These are phyloP conservation scores for Yponomeuta sedellus DNA, from an alignment of 2,888 invertebrate genomes.

Conservation along the genomic window DNA sequence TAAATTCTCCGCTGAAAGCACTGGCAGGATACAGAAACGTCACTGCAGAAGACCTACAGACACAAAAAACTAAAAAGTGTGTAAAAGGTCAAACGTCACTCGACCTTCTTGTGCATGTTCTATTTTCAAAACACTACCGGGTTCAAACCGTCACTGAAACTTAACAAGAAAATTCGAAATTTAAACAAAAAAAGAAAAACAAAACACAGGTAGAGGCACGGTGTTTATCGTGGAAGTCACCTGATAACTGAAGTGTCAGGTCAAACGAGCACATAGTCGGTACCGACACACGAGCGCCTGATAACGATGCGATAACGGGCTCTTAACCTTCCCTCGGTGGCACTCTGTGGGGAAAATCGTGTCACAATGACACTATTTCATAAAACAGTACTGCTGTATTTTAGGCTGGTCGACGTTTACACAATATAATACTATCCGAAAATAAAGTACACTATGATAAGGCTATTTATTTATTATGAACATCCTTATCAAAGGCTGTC, in stretches of 20 bases:
- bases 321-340: conserved; percentile 69
- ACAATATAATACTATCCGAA: too few relatives aligned
- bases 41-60: not conserved
- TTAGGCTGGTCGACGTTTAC: too few relatives aligned
- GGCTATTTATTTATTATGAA: too few relatives aligned
- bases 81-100: not conserved
- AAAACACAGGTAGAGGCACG: conserved; percentile 57
- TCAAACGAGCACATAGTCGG: conserved; percentile 75
- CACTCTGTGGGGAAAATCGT: conserved; percentile 43
- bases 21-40: not conserved
- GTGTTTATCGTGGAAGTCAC: conserved; percentile 65
- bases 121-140: not conserved
- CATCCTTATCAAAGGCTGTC: too few relatives aligned
- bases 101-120: not conserved
- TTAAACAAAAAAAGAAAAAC: conserved; percentile 7
- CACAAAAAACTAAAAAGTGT: too few relatives aligned
- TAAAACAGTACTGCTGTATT: too few relatives aligned
- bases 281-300: conserved; percentile 55
- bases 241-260: conserved; percentile 75
- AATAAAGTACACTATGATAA: too few relatives aligned
- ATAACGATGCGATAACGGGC: conserved; percentile 69
- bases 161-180: conserved; percentile 1
- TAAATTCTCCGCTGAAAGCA: not conserved
- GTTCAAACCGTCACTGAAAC: not conserved
- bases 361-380: conserved; percentile 29